Evolutionary conservation across 2,797 vertebrate genomes (phyloP), one percentile per base, ranked within the genome.

Genomic region (Spea hammondii): DNA sequence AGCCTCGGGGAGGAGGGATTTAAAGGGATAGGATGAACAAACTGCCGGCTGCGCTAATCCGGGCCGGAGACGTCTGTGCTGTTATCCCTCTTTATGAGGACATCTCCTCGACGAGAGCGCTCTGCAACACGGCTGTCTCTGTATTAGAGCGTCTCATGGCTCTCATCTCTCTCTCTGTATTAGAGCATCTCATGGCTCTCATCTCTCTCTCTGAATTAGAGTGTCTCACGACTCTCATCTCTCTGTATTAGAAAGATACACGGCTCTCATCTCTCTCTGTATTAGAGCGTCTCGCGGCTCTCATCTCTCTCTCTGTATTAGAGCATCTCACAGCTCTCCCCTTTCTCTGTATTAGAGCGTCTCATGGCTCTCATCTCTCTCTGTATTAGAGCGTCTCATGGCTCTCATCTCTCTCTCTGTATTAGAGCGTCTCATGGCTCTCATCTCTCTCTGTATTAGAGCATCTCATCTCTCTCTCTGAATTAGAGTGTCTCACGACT

Each of bases 1-100:
- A 88, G 82, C 79, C 32, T 46, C 32, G 14, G n/a, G 60, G 66
- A 17, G 74, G 70, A 78, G 77, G 77, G 77, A 71, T 67, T 67
- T 78, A 65, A 72, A 57, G 77, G 14, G 44, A 59, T 48, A 72
- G 60, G 10, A 50, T 5, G 12, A 45, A 65, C 45, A 9, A 8
- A 7, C 50, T 55, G 65, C 17, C 2, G 51, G 67, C 69, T 72
- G 50, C 51, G 4, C 62, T 74, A 74, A 79, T 74, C 78, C 54
- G 8, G 46, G 4, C 47, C 47, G 53, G 67, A 47, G 4, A 64
- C 54, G 69, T 55, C 70, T 72, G 8, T 53, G 46, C 12, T n/a
- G 14, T 78, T 72, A 78, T 78, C 64, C 73, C 45, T 5, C 59
- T 62, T 32, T 62, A 62, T 11, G 6, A 62, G 59, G 59, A 14